Evolutionary conservation across 2,113 vertebrate species (phyloP).

Genomic region (Aptenodytes patagonicus): DNA sequence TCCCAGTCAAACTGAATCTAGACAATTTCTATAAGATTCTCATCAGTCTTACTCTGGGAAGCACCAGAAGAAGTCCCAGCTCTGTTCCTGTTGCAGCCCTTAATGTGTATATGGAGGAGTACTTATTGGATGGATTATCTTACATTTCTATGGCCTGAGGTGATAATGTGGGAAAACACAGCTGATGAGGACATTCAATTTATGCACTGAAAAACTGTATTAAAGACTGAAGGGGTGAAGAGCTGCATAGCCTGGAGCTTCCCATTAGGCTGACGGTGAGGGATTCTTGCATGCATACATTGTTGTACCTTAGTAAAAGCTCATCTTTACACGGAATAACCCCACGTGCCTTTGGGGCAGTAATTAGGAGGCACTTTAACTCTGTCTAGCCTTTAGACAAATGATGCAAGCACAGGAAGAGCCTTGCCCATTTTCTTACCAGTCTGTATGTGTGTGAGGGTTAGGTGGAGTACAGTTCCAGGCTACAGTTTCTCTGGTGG

Average conservation of each 20-base stretch:
- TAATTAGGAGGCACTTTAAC: not conserved
- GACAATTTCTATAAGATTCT: not conserved
- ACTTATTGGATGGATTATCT: not conserved
- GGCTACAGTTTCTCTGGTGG: not conserved
- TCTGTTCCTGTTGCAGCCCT: not conserved
- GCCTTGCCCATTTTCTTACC: not conserved
- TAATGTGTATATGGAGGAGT: not conserved
- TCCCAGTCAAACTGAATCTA: not conserved
- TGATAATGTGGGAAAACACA: not conserved
- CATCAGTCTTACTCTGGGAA: not conserved
- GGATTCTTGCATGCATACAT: not conserved
- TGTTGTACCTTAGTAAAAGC: not conserved
- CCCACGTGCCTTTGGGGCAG: not conserved
- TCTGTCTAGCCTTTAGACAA: not conserved
- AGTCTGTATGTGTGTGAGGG: not conserved
- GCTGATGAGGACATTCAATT: not conserved
- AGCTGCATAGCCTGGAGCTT: not conserved
- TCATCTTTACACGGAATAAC: not conserved
- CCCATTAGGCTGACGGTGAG: not conserved
- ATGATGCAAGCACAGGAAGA: not conserved
- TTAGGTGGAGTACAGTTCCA: not conserved
- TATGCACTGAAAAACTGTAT: not conserved
- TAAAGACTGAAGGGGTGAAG: not conserved
- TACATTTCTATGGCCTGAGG: not conserved
- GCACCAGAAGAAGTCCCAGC: not conserved